These are phyloP conservation scores for Polypedilum vanderplanki DNA, from an alignment of 1,140 invertebrate genomes.

Conservation along the genomic window DNA sequence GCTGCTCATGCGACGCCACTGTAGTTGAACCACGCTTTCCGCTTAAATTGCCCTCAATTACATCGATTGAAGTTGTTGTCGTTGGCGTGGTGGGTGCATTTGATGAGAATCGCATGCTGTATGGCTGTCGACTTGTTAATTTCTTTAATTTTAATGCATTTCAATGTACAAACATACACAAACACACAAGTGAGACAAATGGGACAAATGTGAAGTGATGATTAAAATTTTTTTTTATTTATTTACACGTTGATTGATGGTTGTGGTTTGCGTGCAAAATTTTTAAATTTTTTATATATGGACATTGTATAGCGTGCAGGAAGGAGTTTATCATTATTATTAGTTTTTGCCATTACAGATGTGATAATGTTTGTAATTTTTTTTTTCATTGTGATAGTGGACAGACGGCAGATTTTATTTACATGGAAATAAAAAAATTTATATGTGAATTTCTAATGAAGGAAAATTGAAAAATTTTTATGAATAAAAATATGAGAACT, in stretches of 20 bases:
- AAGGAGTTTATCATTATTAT: no score
- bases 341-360: neutral
- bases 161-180: no score
- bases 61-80: constrained; percentile 17
- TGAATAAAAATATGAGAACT: no score
- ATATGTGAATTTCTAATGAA: no score
- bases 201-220: no score
- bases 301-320: no score
- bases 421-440: no score
- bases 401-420: neutral
- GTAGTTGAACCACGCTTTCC: neutral
- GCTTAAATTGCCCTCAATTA: constrained; percentile 17
- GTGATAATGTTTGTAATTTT: neutral
- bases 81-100: constrained; percentile 14
- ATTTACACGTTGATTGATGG: neutral
- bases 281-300: neutral
- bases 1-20: neutral
- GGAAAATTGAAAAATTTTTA: no score
- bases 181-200: no score
- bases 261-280: neutral
- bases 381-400: neutral
- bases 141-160: neutral
- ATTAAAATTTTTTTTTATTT: neutral
- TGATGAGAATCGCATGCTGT: constrained; percentile 22
- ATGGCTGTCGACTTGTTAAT: neutral